Evolutionary conservation across 2,888 invertebrate species (phyloP), one percentile per base, ranked within the genome.

Genomic region (Urechis unicinctus): DNA sequence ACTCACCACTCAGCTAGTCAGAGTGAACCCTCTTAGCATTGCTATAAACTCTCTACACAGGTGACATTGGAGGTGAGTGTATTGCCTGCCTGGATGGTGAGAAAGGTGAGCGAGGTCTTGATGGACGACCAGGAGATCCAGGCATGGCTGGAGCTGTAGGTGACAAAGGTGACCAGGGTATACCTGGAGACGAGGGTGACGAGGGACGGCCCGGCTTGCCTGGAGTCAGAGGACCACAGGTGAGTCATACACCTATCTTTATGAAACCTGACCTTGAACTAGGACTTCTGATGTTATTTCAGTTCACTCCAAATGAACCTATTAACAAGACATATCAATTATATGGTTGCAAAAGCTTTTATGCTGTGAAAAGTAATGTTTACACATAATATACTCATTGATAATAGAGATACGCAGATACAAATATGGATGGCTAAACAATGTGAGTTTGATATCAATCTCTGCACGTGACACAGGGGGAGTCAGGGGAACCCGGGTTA

Each of bases 401-500:
- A n/a, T n/a, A n/a, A n/a, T n/a, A n/a, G n/a, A n/a, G n/a, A n/a
- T n/a, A n/a, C n/a, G n/a, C n/a, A n/a, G n/a, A n/a, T n/a, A n/a
- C n/a, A n/a, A n/a, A n/a, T n/a, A n/a, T n/a, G n/a, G n/a, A n/a
- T n/a, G n/a, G n/a, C n/a, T n/a, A n/a, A n/a, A n/a, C n/a, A n/a
- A n/a, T n/a, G n/a, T n/a, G n/a, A n/a, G n/a, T n/a, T n/a, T n/a
- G n/a, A n/a, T n/a, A n/a, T n/a, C n/a, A n/a, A n/a, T n/a, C n/a
- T n/a, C n/a, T n/a, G n/a, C n/a, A n/a, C n/a, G n/a, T n/a, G n/a
- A n/a, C n/a, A n/a, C n/a, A n/a, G 29, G 73, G 76, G 36, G 36
- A 61, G 9, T 65, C 69, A 45, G 75, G 75, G 21, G 62, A 62
- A 3, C 62, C 70, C 29, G 76, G 75, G 13, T 57, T 58, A 17